Base-by-base conservation (phyloP, 2,888 invertebrate species). In the Nephrocerus scutellatus region DNA sequence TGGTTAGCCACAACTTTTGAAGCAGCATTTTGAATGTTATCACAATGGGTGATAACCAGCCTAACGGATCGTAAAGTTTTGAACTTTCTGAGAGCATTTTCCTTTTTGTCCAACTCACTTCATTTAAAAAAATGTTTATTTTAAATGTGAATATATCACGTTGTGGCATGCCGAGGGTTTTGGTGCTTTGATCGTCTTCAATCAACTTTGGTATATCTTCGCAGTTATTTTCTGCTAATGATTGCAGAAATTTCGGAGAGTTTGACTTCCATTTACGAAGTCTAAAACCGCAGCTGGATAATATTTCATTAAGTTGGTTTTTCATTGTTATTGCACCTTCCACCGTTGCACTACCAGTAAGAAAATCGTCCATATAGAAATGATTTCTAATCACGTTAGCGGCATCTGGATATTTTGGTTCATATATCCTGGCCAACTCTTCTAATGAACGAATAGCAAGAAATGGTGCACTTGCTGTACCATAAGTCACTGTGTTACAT, bases 291-390 rank as follows among this genome's bases (percentile, higher is more conserved):
- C 41, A 34, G n/a, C 41, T 22, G 12, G 34, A 30, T 5, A 44
- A 26, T 14, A 38, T 14, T 10, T 31, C 12, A 21, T 44, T 31
- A 4, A 44, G 32, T 19, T 41, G 20, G 9, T 4, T 13, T n/a
- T 39, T 32, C 13, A 42, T 14, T 21, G 20, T 3, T 18, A 33
- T 19, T 29, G 42, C 36, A 16, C 18, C 14, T 14, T 45, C 36
- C 10, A 36, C 30, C 4, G 31, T 9, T 10, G 36, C 30, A 18
- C 39, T 10, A 3, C 36, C 43, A 26, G 41, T 36, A 6, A 46
- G 32, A 23, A 38, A 37, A n/a, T 46, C 43, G 38, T 46, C 47
- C 39, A 43, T 39, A 19, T 41, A 48, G 12, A 48, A 45, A 9
- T 33, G 19, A 12, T 44, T 39, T 7, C 20, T 23, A 2, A 46